A percentile compares a stretch with the other conserved stretches of the same genome.
These are phyloP conservation scores for Gymnarchus niloticus DNA, from an alignment of 2,113 vertebrate species.

Conservation along the genomic window DNA sequence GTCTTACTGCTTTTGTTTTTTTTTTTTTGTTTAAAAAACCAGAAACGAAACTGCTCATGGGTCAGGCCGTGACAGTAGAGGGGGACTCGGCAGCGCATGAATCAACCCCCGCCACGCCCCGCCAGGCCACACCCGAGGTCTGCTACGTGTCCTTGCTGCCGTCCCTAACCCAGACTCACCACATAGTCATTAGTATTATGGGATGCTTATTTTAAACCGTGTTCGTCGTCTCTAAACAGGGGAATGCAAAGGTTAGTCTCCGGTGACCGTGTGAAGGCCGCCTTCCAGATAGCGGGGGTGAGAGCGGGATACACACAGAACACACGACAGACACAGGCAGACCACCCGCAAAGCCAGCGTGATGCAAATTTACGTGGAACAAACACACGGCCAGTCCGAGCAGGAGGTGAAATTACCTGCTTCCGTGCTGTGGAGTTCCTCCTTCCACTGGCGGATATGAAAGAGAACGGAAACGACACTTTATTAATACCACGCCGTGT, in stretches of 20 bases:
- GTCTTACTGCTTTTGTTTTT: background rate
- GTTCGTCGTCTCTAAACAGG: background rate
- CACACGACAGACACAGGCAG: slow-evolving; percentile 19
- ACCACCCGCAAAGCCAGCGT: too few species aligned
- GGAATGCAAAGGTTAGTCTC: background rate
- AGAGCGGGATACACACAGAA: too few species aligned
- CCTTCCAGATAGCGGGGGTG: background rate
- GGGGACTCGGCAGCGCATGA: background rate
- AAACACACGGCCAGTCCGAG: background rate
- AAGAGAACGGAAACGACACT: slow-evolving; percentile 24
- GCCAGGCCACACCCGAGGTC: too few species aligned
- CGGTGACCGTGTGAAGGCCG: background rate
- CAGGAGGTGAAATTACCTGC: slow-evolving; percentile 74
- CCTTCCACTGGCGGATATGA: slow-evolving; percentile 55
- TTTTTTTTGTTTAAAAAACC: background rate
- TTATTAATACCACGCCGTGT: slow-evolving; percentile 45
- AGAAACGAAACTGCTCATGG: background rate
- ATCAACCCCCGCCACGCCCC: background rate
- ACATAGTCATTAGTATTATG: background rate
- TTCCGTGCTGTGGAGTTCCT: slow-evolving; percentile 84
- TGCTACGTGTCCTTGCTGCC: background rate
- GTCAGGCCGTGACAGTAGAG: background rate
- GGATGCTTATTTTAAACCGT: background rate
- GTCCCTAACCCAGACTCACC: background rate
- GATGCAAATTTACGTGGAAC: too few species aligned